Base-by-base conservation (phyloP, 2,797 vertebrate species). In the Loris lydekkerianus region DNA sequence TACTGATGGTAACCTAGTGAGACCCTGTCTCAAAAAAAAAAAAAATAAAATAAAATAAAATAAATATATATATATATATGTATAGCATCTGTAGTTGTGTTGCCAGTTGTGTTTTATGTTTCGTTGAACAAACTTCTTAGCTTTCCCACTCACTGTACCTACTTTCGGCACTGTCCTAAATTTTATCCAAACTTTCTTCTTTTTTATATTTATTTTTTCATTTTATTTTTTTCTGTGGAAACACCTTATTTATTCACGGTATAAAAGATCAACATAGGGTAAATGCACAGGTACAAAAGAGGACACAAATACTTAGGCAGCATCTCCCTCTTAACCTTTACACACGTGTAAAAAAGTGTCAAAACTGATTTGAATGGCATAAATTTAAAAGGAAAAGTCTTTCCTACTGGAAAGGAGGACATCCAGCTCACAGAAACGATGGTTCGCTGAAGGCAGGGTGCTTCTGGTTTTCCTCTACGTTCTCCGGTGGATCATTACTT, bases 161-260 rank as follows among this genome's bases (percentile, higher is more conserved):
- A 88, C 21, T 29, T 89, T 77, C 56, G 43, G 81, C 81, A 61
- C 86, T 65, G 31, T 78, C 37, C n/a, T 93, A 43, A 75, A 40
- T 91, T 56, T 83, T 86, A 92, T 76, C 5, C 37, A 76, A 27
- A 65, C 25, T 63, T 77, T 92, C 17, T 77, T 72, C 73, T 40
- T 40, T 40, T 40, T 40, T 40, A 40, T 40, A 40, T 40, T 40
- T 40, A 40, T 40, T 40, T 40, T 40, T 40, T 40, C 34, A 34
- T 34, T 40, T 40, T 40, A 40, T 40, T 40, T 40, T 40, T 40
- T 40, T 73, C 93, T 58, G 73, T 89, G 96, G 37, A 67, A 92
- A 91, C 94, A 90, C 72, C 65, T 90, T 76, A 60, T 97, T 97
- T 97, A 98, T 97, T 97, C 78, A 56, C 88, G 80, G 60, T 78